These are phyloP conservation scores for Fregetta grallaria DNA, from an alignment of 2,113 vertebrate genomes.

Conservation along the genomic window DNA sequence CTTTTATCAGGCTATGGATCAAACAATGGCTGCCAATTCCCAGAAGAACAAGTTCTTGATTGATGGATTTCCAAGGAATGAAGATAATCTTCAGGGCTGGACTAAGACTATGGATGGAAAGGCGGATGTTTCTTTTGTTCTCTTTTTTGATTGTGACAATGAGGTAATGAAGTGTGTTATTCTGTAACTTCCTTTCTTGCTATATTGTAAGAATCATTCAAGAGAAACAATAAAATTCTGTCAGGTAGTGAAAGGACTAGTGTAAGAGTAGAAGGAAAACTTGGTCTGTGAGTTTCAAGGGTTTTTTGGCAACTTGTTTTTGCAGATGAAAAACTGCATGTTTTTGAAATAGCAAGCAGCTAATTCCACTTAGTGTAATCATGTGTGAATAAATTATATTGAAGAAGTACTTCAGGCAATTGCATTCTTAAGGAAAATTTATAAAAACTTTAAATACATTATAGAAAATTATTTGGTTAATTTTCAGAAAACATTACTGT, in stretches of 20 bases:
- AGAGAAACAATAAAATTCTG: background rate
- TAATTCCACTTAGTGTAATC: background rate
- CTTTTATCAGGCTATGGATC: slow-evolving; percentile 84
- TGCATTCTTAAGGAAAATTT: background rate
- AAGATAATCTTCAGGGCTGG: slow-evolving; percentile 97
- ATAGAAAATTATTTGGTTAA: background rate
- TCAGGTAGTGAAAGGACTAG: background rate
- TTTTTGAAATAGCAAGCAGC: background rate
- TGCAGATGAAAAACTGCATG: background rate
- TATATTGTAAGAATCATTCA: background rate
- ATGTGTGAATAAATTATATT: background rate
- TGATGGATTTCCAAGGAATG: slow-evolving; percentile 96
- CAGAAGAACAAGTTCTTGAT: slow-evolving; percentile 94
- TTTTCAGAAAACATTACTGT: background rate
- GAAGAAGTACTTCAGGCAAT: background rate
- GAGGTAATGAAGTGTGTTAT: slow-evolving; percentile 78
- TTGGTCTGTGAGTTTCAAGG: background rate
- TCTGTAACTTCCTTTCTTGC: background rate
- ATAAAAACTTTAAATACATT: background rate
- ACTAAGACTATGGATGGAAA: slow-evolving; percentile 88
- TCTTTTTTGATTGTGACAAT: slow-evolving; percentile 95
- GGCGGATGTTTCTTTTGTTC: slow-evolving; percentile 93
- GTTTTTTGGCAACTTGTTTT: background rate
- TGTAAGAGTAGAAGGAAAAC: background rate
- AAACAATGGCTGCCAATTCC: slow-evolving; percentile 78